Conservation (phyloP, 2,797 vertebrate genomes). For the Urocyon cinereoargenteus region DNA sequence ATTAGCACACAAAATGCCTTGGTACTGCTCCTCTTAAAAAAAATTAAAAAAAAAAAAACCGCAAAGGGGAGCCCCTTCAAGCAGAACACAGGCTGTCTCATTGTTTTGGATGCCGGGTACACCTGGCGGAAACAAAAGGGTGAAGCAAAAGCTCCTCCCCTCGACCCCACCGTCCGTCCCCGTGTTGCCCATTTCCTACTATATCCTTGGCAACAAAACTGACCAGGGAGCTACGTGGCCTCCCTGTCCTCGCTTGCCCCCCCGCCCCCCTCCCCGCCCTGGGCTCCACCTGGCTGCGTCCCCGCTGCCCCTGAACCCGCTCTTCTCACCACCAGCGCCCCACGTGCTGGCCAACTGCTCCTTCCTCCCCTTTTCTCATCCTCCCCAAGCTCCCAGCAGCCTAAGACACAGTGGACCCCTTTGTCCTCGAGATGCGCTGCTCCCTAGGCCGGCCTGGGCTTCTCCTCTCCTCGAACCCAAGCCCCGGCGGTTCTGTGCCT, state of each 20-base stretch:
- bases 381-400: neutral
- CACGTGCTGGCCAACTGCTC: fast-evolving
- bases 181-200: neutral
- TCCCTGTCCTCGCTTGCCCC: neutral
- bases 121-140: neutral
- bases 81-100: neutral
- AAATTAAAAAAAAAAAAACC: neutral
- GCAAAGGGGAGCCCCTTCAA: neutral
- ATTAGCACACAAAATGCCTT: conserved; percentile 66
- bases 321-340: neutral
- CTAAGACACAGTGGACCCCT: neutral
- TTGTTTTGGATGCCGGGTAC: neutral
- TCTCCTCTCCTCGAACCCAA: neutral
- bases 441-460: neutral
- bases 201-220: neutral
- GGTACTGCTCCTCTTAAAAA: conserved; percentile 41
- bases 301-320: neutral
- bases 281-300: neutral
- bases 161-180: neutral
- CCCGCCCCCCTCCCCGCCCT: neutral
- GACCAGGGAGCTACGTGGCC: neutral
- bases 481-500: neutral
- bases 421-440: neutral
- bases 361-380: neutral
- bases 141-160: neutral